phyloP scores from a whole-genome alignment of 2,888 invertebrate species.

The Tridacna crocea region DNA sequence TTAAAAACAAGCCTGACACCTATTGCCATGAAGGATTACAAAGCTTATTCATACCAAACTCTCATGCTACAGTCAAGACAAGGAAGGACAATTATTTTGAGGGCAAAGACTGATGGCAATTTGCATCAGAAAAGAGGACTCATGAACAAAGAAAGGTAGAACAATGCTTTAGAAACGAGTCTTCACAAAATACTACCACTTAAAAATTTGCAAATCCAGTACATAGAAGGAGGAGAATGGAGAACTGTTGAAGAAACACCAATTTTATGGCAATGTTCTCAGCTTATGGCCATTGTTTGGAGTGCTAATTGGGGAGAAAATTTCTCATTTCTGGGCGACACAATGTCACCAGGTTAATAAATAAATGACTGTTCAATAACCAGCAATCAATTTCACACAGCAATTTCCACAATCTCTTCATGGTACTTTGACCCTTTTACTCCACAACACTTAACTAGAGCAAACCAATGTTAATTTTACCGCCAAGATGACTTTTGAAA shows the following conservation, averaged over 20 bases:
- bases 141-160: no score
- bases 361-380: slow-evolving; percentile 27
- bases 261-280: slow-evolving; percentile 21
- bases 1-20: no score
- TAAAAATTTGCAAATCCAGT: no score
- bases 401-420: slow-evolving; percentile 24
- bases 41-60: no score
- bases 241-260: slow-evolving; percentile 13
- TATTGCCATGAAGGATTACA: no score
- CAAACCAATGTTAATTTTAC: not conserved
- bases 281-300: slow-evolving; percentile 11
- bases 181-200: no score
- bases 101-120: no score
- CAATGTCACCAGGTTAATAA: slow-evolving; percentile 26
- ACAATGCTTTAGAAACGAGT: no score
- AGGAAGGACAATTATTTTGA: no score
- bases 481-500: not conserved
- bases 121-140: no score
- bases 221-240: not conserved
- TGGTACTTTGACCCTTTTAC: slow-evolving; percentile 1
- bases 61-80: no score
- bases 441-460: not conserved
- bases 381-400: slow-evolving; percentile 11
- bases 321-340: slow-evolving; percentile 23
- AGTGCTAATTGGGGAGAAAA: slow-evolving; percentile 19